A percentile compares a stretch with the other conserved stretches of the same genome.
These are phyloP conservation scores for Centruroides sculpturatus DNA, from an alignment of 1,140 invertebrate genomes.

Conservation along the genomic window DNA sequence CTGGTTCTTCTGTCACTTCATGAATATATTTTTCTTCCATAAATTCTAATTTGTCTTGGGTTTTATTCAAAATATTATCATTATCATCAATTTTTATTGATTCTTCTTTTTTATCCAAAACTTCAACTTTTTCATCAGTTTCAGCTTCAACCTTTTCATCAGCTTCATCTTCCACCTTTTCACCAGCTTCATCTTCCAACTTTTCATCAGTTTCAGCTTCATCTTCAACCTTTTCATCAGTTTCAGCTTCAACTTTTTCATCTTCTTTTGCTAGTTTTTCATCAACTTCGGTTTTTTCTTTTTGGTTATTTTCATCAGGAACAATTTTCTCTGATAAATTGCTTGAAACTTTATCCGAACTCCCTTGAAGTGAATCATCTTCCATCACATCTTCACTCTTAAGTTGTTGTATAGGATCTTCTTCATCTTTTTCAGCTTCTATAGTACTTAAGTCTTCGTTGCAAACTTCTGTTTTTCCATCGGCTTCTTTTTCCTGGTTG, in stretches of 20 bases:
- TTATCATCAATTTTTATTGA: background rate
- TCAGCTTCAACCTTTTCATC: background rate
- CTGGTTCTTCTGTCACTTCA: too few relatives aligned
- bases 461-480: background rate
- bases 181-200: background rate
- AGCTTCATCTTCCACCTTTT: background rate
- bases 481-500: background rate
- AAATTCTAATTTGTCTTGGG: too few relatives aligned
- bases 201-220: constrained; percentile 21
- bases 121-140: background rate
- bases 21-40: too few relatives aligned
- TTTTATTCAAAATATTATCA: too few relatives aligned
- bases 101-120: constrained; percentile 33
- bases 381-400: too few relatives aligned
- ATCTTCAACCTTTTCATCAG: constrained; percentile 21
- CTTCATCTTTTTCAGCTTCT: background rate
- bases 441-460: background rate
- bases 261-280: background rate
- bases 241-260: background rate
- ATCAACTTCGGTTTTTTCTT: background rate
- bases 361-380: background rate
- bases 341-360: background rate
- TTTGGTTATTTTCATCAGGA: background rate
- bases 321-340: background rate
- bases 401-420: too few relatives aligned